Conservation (phyloP, 2,113 vertebrate genomes). For the Phoxinus phoxinus region DNA sequence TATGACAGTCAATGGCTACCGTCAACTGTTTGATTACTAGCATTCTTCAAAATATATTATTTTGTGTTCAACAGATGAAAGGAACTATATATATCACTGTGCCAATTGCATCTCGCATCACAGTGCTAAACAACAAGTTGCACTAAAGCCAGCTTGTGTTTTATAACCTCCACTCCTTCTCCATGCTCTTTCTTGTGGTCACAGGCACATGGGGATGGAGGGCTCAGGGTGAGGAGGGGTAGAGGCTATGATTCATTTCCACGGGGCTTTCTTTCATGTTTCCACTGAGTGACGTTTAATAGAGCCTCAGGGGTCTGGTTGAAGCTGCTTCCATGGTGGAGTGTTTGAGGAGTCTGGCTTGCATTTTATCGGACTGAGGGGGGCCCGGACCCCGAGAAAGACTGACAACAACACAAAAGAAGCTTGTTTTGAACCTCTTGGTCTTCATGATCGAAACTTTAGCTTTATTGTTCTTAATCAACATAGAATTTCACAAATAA, state of each 20-base stretch:
- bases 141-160: conserved; percentile 31
- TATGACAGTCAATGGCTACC: too few species aligned
- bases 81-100: too few species aligned
- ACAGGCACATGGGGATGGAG: conserved; percentile 39
- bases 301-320: conserved; percentile 48
- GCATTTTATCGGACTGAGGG: conserved; percentile 55
- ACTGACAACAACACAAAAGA: conserved; percentile 50
- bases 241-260: conserved; percentile 58
- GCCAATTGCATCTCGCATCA: neutral
- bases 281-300: conserved; percentile 52
- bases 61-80: too few species aligned
- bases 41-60: too few species aligned
- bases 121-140: neutral
- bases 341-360: conserved; percentile 55
- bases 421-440: conserved; percentile 6
- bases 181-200: conserved; percentile 61
- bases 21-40: too few species aligned
- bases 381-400: conserved; percentile 1
- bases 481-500: conserved; percentile 11
- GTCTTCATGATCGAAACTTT: neutral
- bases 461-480: conserved; percentile 11
- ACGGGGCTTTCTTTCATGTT: conserved; percentile 58
- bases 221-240: conserved; percentile 8
- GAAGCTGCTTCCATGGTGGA: conserved; percentile 36
- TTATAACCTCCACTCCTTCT: conserved; percentile 24